Base-by-base conservation (phyloP, 1,140 invertebrate genomes). In the Matsumurasca onukii region DNA sequence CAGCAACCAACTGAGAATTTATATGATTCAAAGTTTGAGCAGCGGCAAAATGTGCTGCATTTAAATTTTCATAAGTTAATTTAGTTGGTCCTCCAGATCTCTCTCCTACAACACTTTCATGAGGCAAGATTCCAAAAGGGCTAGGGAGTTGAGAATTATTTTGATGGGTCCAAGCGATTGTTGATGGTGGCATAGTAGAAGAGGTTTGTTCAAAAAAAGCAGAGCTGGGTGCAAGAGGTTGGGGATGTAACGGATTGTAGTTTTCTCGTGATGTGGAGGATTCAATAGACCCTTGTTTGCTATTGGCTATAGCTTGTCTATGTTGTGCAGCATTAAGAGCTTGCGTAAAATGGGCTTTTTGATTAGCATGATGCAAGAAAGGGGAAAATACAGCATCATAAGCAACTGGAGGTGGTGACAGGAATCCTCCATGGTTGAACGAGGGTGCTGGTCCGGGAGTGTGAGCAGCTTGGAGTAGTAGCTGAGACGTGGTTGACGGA, bases 51-150 rank as follows among this genome's bases (percentile, higher is more conserved):
- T 88, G 86, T 68, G 86, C 80, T 69, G 86, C 80, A 68, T 80
- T 80, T 77, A 89, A 89, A 69, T 86, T 87, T 73, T 89, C 87
- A 78, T 88, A 89, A 61, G 81, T 77, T 66, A 80, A 81, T 17
- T 72, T 68, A 69, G 84, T 66, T 45, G 86, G 83, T 70, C 85
- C 82, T 70, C 84, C 84, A 31, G 87, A 85, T 31, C 86, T 86
- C 30, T 86, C 87, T 1, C 87, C 82, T 69, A 89, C 86, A 69
- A 89, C 87, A 70, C 86, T 90, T 80, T 91, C 89, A 77, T 91
- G 89, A 15, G 89, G 89, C 73, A 91, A 78, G 73, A 91, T 89
- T 49, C 89, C 89, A 78, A 90, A 90, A 0, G 89, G 88, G 74
- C 88, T 89, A 25, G 85, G 86, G 30, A 88, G 75, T 74, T 88